Evolutionary conservation across 2,113 vertebrate genomes (phyloP).

Genomic region (Stomatorhinus ivindoensis): DNA sequence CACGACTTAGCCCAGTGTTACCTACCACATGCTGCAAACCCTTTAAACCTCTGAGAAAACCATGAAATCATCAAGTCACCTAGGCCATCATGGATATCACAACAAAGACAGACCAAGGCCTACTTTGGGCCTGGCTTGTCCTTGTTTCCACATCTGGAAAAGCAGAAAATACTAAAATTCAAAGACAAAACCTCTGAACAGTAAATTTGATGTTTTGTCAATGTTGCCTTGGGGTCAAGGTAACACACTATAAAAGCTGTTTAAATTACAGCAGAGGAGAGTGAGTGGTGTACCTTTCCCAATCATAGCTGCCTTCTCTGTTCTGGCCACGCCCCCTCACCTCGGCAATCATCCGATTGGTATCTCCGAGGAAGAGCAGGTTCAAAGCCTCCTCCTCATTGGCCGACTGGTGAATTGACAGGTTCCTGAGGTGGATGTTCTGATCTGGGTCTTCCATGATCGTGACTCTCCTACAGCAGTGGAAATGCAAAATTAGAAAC

Average conservation of each 20-base stretch:
- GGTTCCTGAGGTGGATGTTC: slow-evolving; percentile 90
- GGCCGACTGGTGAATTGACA: slow-evolving; percentile 78
- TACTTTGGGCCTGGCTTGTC: background rate
- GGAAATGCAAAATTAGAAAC: background rate
- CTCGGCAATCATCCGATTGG: slow-evolving; percentile 95
- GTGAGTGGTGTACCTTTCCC: background rate
- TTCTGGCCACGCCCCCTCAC: slow-evolving; percentile 50
- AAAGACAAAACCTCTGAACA: background rate
- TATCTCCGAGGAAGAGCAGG: slow-evolving; percentile 90
- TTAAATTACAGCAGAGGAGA: slow-evolving; percentile 18
- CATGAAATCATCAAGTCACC: background rate
- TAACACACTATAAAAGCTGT: background rate
- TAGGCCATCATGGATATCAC: background rate
- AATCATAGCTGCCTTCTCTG: background rate
- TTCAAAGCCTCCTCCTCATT: slow-evolving; percentile 94
- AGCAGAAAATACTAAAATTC: background rate
- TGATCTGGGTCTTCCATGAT: slow-evolving; percentile 88
- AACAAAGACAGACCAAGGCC: background rate
- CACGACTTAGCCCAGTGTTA: background rate
- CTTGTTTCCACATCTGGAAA: background rate
- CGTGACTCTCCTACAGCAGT: slow-evolving; percentile 71
- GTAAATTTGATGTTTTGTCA: background rate
- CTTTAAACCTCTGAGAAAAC: background rate
- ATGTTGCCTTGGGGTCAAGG: background rate
- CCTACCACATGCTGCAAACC: background rate